Evolutionary conservation across 2,797 vertebrate species (phyloP), one percentile per base, ranked within the genome.

Genomic region (Novumbra hubbsi): DNA sequence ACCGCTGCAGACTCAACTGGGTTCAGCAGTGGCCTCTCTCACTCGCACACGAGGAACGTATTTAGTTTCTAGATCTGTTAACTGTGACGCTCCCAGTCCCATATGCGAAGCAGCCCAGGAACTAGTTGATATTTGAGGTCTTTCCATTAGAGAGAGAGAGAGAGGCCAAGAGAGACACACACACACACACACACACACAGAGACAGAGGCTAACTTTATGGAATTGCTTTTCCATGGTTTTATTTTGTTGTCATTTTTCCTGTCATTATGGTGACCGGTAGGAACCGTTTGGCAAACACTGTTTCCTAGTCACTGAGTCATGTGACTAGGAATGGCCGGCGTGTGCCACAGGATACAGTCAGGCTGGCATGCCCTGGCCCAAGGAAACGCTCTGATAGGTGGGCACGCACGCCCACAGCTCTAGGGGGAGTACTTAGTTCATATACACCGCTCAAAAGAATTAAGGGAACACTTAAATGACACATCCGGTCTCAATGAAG

Each of bases 241-340:
- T 70, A 38, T 21, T 34, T 34, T 62, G 24, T 57, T 27, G 27
- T 63, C 27, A 32, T 38, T 21, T 50, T 65, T 70, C 49, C 38
- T 64, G 50, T 52, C 68, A 75, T 70, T 70, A 34, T 63, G 19
- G 57, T 57, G 55, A 65, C 57, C 63, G 68, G 32, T 64, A 70
- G 52, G 68, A 70, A 75, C 68, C 70, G 64, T 50, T 57, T 52
- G 28, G 66, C 12, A 17, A 34, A 70, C 68, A 70, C 68, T 63
- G 21, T n/a, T n/a, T n/a, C n/a, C n/a, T n/a, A n/a, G 68, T 70
- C 74, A 32, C 17, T 68, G 64, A 74, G 30, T 70, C 73, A 75
- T 57, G 38, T 69, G 73, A 75, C 55, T 52, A 41, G 68, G 38
- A 52, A 69, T 63, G 74, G 32, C 68, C 28, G 52, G 60, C 45